Percentiles rank a stretch among this genome's conserved stretches.
Evolutionary conservation across 2,113 vertebrate species (phyloP).

Genomic region (Tragulus kanchil): DNA sequence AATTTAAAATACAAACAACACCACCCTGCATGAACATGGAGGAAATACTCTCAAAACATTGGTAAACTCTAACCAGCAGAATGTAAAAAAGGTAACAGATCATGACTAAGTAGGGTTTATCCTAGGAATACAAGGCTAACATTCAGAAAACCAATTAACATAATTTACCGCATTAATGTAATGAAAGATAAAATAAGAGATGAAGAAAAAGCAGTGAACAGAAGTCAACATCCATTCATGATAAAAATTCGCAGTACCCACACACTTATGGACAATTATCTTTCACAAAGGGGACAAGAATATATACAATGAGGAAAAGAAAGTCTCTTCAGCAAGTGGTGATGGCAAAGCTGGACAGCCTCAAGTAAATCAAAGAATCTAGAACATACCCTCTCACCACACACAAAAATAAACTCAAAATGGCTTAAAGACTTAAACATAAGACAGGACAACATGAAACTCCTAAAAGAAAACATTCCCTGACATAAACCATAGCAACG

Average conservation of each 20-base stretch:
- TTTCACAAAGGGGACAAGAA: not conserved
- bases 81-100: not conserved
- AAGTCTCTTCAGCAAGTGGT: not conserved
- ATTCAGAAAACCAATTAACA: not conserved
- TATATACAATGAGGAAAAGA: not conserved
- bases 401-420: not conserved
- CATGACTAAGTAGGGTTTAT: constrained; percentile 3
- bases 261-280: not conserved
- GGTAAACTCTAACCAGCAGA: not conserved
- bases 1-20: not conserved
- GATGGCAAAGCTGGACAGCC: not conserved
- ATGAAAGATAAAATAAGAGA: not conserved
- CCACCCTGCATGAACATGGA: not conserved
- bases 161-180: not conserved
- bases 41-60: not conserved
- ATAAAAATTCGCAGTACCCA: not conserved
- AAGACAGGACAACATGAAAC: not conserved
- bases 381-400: not conserved
- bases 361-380: not conserved
- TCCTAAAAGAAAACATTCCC: not conserved
- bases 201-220: not conserved
- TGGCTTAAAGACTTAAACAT: not conserved
- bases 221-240: not conserved
- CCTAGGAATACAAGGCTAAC: not conserved
- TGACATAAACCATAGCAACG: not conserved